phyloP scores from a whole-genome alignment of 2,113 vertebrate genomes.

The Urocynchramus pylzowi region DNA sequence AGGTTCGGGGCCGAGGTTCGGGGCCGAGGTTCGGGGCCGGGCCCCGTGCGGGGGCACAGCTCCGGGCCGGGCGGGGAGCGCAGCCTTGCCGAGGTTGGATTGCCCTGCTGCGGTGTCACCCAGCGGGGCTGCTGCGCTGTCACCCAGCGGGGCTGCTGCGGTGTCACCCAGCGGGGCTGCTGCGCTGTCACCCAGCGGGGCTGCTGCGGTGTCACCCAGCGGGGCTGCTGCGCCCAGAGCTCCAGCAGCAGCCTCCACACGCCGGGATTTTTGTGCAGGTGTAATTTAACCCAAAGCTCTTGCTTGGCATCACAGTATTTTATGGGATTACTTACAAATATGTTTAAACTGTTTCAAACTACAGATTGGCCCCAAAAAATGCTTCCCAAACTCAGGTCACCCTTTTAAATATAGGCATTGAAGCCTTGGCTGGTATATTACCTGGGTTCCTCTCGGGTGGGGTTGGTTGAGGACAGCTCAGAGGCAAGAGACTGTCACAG shows the following conservation, averaged over 20 bases:
- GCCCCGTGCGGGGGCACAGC: not conserved
- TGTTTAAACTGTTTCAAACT: conserved; percentile 13
- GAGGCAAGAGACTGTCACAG: not conserved
- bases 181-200: not conserved
- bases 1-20: too few species aligned
- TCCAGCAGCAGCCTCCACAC: not conserved
- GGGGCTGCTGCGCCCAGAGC: too few species aligned
- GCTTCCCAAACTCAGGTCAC: not conserved
- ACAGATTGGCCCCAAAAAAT: not conserved
- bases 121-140: not conserved
- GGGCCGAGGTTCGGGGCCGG: too few species aligned
- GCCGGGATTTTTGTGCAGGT: not conserved
- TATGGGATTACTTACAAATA: conserved; percentile 19
- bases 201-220: not conserved
- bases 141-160: not conserved
- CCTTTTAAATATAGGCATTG: not conserved
- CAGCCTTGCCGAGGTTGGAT: not conserved
- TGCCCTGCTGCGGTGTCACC: not conserved
- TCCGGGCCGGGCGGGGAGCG: not conserved
- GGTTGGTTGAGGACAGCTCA: accelerated
- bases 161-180: not conserved
- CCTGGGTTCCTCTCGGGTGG: not conserved
- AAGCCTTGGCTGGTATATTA: not conserved
- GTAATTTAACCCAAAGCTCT: conserved; percentile 26
- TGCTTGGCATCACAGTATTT: not conserved